Conservation (phyloP, 2,888 invertebrate genomes). For the Chouioia cunea region DNA sequence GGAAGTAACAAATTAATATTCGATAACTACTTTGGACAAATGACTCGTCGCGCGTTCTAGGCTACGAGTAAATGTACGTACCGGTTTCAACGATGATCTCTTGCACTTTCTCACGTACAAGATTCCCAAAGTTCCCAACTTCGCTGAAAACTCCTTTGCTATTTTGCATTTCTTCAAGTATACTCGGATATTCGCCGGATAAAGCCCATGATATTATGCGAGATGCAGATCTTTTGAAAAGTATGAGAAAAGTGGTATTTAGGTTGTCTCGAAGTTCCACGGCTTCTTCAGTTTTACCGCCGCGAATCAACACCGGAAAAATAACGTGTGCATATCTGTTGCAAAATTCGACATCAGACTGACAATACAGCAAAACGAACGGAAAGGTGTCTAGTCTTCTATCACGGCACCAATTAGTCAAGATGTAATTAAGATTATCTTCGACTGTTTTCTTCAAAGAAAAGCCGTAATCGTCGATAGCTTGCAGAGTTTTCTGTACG, state of each 20-base stretch:
- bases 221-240: slow-evolving; percentile 63
- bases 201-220: slow-evolving; percentile 55
- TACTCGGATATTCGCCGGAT: slow-evolving; percentile 45
- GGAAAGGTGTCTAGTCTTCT: slow-evolving; percentile 69
- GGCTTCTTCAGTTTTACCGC: slow-evolving; percentile 58
- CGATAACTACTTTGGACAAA: not conserved
- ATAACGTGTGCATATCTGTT: slow-evolving; percentile 65
- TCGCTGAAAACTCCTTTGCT: slow-evolving; percentile 56
- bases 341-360: slow-evolving; percentile 66
- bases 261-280: slow-evolving; percentile 58
- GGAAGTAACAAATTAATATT: slow-evolving; percentile 2
- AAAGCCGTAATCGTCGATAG: slow-evolving; percentile 57
- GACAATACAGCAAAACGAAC: slow-evolving; percentile 67
- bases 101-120: slow-evolving; percentile 62
- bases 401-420: slow-evolving; percentile 70
- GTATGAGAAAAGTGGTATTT: slow-evolving; percentile 53
- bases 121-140: slow-evolving; percentile 54
- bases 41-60: not conserved
- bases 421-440: slow-evolving; percentile 69
- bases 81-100: slow-evolving; percentile 59
- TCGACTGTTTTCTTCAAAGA: slow-evolving; percentile 53
- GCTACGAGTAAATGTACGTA: slow-evolving; percentile 26
- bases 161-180: slow-evolving; percentile 53
- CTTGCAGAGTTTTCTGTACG: slow-evolving; percentile 69
- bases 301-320: slow-evolving; percentile 66